A percentile compares a stretch with the other conserved stretches of the same genome.
Conservation (phyloP, 1,140 invertebrate genomes). For the Venustaconcha ellipsiformis region DNA sequence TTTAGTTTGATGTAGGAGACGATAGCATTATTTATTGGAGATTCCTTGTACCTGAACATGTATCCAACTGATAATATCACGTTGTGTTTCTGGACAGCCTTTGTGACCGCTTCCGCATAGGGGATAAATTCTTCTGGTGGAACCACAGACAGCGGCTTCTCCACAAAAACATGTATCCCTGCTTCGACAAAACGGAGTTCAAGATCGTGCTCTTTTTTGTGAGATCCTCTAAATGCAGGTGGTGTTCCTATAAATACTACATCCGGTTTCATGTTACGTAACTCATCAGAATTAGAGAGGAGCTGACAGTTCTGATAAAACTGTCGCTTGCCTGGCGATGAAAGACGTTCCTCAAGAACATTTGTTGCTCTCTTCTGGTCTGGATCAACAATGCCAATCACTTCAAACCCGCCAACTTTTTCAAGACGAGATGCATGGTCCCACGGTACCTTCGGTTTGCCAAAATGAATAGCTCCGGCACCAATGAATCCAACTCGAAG, state of each 20-base stretch:
- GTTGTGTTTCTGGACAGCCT: slow-evolving; percentile 23
- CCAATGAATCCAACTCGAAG: slow-evolving; percentile 23
- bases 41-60: slow-evolving; percentile 30
- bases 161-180: slow-evolving; percentile 35
- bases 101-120: slow-evolving; percentile 12
- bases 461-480: slow-evolving; percentile 33
- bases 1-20: too few species aligned
- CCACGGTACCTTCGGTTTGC: slow-evolving; percentile 25
- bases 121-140: slow-evolving; percentile 28
- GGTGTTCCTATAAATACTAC: slow-evolving; percentile 32
- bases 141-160: slow-evolving; percentile 34
- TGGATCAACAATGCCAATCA: slow-evolving; percentile 31
- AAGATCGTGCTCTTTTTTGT: slow-evolving; percentile 11
- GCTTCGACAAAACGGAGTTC: slow-evolving; percentile 25
- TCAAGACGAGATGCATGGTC: slow-evolving; percentile 29
- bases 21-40: too few species aligned
- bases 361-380: slow-evolving; percentile 12
- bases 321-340: slow-evolving; percentile 4
- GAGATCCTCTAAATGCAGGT: slow-evolving; percentile 26
- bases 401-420: slow-evolving; percentile 26
- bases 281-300: slow-evolving; percentile 12
- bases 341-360: slow-evolving; percentile 9
- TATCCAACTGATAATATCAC: slow-evolving; percentile 33
- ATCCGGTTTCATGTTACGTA: slow-evolving; percentile 26
- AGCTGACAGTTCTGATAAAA: slow-evolving; percentile 27